These are phyloP conservation scores for Cyprinella venusta DNA, from an alignment of 2,797 vertebrate species.

Conservation along the genomic window DNA sequence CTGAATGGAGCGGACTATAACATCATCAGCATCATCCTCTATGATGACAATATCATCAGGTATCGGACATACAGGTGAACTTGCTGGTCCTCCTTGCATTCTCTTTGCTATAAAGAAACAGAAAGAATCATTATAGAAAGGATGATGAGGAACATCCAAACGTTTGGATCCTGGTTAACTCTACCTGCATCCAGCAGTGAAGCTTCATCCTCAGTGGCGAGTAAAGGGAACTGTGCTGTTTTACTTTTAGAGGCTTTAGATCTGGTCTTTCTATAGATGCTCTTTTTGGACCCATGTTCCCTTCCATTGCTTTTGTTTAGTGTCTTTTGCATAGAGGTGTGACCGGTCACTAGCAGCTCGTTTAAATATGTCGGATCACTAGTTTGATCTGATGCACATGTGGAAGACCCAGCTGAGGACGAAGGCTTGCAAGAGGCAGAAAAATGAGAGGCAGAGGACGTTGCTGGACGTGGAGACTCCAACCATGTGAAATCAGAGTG, in stretches of 20 bases:
- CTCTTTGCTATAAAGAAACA: slow-evolving; percentile 20
- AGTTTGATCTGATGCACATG: not conserved
- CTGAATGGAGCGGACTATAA: slow-evolving; percentile 68
- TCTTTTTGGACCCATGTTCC: slow-evolving; percentile 32
- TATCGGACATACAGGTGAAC: slow-evolving; percentile 1
- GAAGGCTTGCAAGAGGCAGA: slow-evolving; percentile 23
- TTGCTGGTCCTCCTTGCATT: not conserved
- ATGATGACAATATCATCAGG: slow-evolving; percentile 72
- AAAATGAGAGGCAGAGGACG: slow-evolving; percentile 6
- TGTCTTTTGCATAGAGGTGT: slow-evolving; percentile 7
- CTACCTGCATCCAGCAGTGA: slow-evolving; percentile 12
- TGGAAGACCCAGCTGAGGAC: slow-evolving; percentile 35
- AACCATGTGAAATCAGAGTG: slow-evolving; percentile 41
- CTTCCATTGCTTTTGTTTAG: not conserved
- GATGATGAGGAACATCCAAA: not conserved
- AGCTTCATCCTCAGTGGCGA: not conserved
- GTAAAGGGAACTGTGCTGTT: not conserved
- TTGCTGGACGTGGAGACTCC: slow-evolving; percentile 38
- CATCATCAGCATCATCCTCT: slow-evolving; percentile 72
- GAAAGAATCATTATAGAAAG: not conserved
- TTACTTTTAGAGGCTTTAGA: slow-evolving; percentile 42
- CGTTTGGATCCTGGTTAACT: not conserved
- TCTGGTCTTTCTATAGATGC: slow-evolving; percentile 19
- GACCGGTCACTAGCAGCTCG: not conserved
- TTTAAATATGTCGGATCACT: slow-evolving; percentile 1